These are phyloP conservation scores for Crypturellus undulatus DNA, from an alignment of 2,113 vertebrate species.

Conservation along the genomic window DNA sequence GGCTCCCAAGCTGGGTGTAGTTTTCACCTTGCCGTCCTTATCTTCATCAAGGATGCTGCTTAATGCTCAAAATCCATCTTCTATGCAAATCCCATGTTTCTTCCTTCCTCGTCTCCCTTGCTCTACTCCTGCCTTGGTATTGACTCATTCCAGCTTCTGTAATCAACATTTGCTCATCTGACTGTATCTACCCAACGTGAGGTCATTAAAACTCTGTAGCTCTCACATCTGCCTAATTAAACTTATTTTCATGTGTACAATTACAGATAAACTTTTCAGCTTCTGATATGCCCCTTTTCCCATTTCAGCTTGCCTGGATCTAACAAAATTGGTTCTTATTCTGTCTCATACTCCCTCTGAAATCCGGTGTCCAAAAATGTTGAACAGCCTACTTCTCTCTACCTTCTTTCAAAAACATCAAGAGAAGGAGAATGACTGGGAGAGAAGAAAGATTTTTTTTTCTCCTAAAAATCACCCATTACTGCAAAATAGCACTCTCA, in stretches of 20 bases:
- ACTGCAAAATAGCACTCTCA: background rate
- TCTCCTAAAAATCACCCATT: background rate
- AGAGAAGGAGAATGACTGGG: background rate
- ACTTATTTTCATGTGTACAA: background rate
- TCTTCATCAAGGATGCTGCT: background rate
- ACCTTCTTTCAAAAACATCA: background rate
- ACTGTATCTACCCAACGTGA: background rate
- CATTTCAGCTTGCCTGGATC: background rate
- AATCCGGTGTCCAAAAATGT: background rate
- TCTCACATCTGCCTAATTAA: background rate
- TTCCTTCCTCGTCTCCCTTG: background rate
- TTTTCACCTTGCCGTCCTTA: background rate
- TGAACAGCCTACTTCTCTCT: background rate
- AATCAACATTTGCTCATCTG: rapidly evolving
- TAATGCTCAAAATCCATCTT: background rate
- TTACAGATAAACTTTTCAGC: background rate
- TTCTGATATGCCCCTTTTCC: background rate
- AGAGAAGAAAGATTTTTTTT: rapidly evolving
- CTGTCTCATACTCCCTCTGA: background rate
- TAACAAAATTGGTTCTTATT: background rate
- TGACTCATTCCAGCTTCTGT: background rate
- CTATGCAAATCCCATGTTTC: background rate
- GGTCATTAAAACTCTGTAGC: background rate
- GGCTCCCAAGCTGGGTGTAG: background rate
- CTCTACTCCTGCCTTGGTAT: background rate